Evolutionary conservation across 2,888 invertebrate genomes (phyloP).

Genomic region (Drosophila austrosaltans): DNA sequence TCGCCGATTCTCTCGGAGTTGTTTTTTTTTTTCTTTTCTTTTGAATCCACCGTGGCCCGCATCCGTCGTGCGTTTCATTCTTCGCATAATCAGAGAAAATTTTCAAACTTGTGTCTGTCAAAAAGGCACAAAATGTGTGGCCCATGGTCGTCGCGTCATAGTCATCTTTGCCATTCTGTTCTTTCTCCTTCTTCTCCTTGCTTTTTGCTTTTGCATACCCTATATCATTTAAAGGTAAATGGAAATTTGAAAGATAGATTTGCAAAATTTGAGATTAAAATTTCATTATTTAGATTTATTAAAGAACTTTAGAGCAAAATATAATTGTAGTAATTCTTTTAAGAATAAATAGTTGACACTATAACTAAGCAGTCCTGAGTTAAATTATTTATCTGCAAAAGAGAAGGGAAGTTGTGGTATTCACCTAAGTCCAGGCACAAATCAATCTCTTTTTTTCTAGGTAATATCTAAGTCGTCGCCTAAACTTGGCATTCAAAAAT

Average conservation of each 20-base stretch:
- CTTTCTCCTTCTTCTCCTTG: slow-evolving; percentile 3
- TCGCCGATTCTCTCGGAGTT: slow-evolving; percentile 44
- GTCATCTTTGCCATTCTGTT: slow-evolving; percentile 20
- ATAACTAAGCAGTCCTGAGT: no score
- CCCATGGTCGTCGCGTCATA: slow-evolving; percentile 42
- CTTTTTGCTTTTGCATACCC: slow-evolving; percentile 10
- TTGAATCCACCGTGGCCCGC: slow-evolving; percentile 4
- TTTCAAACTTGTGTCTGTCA: slow-evolving; percentile 74
- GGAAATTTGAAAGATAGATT: no score
- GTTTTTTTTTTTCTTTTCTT: neutral
- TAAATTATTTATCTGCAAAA: no score
- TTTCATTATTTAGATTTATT: no score
- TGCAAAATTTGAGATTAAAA: no score
- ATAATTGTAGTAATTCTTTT: no score
- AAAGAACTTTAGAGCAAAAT: no score
- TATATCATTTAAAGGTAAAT: no score
- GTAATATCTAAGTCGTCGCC: neutral
- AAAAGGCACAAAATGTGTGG: slow-evolving; percentile 71
- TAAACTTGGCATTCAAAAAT: neutral
- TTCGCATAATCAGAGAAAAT: slow-evolving; percentile 68
- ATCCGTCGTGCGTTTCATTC: slow-evolving; percentile 19
- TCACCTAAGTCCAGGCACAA: no score
- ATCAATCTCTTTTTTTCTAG: neutral
- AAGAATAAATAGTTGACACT: no score
- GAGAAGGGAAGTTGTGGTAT: no score